Conservation (phyloP, 2,113 vertebrate species). For the Stegastes partitus region DNA sequence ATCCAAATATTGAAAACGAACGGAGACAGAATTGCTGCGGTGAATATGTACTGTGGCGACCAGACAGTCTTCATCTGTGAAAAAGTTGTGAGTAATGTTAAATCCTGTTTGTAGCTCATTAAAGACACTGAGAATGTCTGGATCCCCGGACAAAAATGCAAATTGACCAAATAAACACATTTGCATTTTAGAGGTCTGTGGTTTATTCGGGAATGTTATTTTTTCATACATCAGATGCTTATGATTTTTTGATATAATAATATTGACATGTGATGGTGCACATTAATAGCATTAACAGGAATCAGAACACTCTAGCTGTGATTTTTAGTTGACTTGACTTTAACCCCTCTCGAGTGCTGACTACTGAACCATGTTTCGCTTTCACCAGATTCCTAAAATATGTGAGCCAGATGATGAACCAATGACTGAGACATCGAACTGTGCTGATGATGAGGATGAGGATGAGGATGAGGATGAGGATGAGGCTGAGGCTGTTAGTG, state of each 20-base stretch:
- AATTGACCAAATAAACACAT: too few species aligned
- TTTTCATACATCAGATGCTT: too few species aligned
- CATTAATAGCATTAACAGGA: too few species aligned
- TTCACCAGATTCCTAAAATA: constrained; percentile 66
- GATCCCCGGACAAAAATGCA: too few species aligned
- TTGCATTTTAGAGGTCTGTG: too few species aligned
- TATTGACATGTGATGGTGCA: too few species aligned
- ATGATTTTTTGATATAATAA: too few species aligned
- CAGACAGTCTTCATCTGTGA: constrained; percentile 85
- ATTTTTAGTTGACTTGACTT: neutral
- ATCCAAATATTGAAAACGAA: constrained; percentile 84
- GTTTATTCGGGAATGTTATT: too few species aligned
- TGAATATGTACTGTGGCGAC: constrained; percentile 82
- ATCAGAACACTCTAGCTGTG: too few species aligned
- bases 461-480: constrained; percentile 43
- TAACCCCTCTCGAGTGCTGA: neutral
- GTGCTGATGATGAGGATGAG: constrained; percentile 48
- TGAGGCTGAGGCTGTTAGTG: too few species aligned
- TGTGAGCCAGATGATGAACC: constrained; percentile 43
- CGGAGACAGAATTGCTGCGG: constrained; percentile 76
- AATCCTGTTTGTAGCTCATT: neutral
- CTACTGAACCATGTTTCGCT: neutral
- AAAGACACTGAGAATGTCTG: neutral
- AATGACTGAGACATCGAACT: constrained; percentile 58
- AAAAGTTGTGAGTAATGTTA: constrained; percentile 86